A percentile compares a stretch with the other conserved stretches of the same genome.
These are phyloP conservation scores for Cyanoliseus patagonus DNA, from an alignment of 2,113 vertebrate species.

Conservation along the genomic window DNA sequence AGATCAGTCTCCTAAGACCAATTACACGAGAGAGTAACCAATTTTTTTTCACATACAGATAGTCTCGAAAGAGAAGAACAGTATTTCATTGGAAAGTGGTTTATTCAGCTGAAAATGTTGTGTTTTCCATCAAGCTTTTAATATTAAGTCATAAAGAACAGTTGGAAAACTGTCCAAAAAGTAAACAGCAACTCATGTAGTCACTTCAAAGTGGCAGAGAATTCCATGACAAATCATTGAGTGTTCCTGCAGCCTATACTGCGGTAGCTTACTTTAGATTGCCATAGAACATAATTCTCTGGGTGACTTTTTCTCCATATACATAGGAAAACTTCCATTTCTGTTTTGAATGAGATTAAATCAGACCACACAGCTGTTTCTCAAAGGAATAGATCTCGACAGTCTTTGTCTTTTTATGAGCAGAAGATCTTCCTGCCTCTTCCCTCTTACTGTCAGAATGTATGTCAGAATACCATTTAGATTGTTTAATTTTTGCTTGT, in stretches of 20 bases:
- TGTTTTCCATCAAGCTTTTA: background rate
- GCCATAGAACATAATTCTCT: background rate
- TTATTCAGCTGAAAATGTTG: background rate
- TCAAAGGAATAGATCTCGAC: background rate
- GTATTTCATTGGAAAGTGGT: background rate
- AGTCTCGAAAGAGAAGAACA: background rate
- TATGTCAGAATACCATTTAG: background rate
- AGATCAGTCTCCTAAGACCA: background rate
- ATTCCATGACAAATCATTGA: background rate
- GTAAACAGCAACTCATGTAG: background rate
- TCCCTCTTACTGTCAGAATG: background rate
- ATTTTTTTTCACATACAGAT: background rate
- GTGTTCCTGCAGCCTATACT: background rate
- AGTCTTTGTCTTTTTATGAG: background rate
- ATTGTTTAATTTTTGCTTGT: background rate
- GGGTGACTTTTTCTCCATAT: background rate
- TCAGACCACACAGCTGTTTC: conserved; percentile 4
- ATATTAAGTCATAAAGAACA: background rate
- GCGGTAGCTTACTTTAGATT: background rate
- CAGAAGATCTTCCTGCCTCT: background rate
- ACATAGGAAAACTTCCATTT: background rate
- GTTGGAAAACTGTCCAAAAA: background rate
- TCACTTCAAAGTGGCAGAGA: background rate
- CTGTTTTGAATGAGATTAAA: background rate
- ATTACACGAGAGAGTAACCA: background rate